Base-by-base conservation (phyloP, 2,888 invertebrate species). In the Drosophila glabriapex region DNA sequence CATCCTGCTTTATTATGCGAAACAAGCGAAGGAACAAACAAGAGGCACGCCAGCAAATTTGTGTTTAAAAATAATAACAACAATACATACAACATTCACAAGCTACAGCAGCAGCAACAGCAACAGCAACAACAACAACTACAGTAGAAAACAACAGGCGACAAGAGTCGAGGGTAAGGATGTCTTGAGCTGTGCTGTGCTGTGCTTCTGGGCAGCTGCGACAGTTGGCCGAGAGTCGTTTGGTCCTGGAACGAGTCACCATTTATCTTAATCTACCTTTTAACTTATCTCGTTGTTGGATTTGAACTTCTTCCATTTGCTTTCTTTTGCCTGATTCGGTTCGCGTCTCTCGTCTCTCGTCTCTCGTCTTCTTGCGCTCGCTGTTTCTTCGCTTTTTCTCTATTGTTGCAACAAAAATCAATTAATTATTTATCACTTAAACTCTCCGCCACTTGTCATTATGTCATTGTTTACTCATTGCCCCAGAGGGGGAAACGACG, bases 381-480 rank as follows among this genome's bases (percentile, higher is more conserved):
- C 33, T 29, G 60, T 29, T 35, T 29, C 56, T 55, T 50, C 46
- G 53, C 54, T 37, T 68, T 46, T 63, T 72, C 74, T 80, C 80
- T 75, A 80, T 87, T 89, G 91, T 88, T 91, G 90, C 90, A 85
- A 87, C 90, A 91, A 89, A 91, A 92, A 92, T 92, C 92, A 92
- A 92, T 92, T 92, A 92, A 92, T 92, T 92, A 92, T 92, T 92
- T 92, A 92, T 92, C 92, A 91, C 92, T 92, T 92, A 92, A 92
- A 92, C 92, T 91, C 92, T 91, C 91, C 91, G 89, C 89, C 91
- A 91, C 92, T 92, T 92, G 92, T 92, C 92, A 92, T 92, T 92
- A 91, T 92, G 92, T 91, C 92, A 92, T 92, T 92, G 92, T 91
- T 92, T 92, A 90, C 91, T 91, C 91, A 90, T 90, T 90, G 91